These are phyloP conservation scores for Schizaphis graminum DNA, from an alignment of 2,888 invertebrate genomes.

Conservation along the genomic window DNA sequence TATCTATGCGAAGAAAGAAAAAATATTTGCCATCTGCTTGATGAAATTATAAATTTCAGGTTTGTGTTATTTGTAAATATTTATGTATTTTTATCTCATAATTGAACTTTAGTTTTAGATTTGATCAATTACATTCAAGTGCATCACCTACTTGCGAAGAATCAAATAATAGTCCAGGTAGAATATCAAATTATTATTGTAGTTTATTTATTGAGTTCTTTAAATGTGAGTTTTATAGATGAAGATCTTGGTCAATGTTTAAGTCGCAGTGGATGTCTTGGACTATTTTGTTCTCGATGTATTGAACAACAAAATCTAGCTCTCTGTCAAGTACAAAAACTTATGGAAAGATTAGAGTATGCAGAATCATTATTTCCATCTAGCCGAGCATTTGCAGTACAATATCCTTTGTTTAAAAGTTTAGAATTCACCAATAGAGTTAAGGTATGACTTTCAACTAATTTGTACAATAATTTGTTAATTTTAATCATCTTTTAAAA, in stretches of 20 bases:
- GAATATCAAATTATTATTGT: background rate
- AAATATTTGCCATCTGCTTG: constrained; percentile 79
- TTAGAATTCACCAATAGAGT: constrained; percentile 78
- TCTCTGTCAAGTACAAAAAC: constrained; percentile 79
- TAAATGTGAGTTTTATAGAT: constrained; percentile 44
- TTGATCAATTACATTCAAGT: constrained; percentile 37
- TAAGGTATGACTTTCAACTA: constrained; percentile 72
- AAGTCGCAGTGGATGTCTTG: constrained; percentile 78
- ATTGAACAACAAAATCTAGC: constrained; percentile 81
- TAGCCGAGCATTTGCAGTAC: constrained; percentile 81
- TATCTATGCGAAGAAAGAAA: constrained; percentile 82
- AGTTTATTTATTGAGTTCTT: background rate
- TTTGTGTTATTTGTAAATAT: constrained; percentile 69
- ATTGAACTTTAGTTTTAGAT: constrained; percentile 50
- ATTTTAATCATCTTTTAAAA: background rate
- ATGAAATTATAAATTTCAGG: constrained; percentile 83
- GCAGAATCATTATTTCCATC: constrained; percentile 89
- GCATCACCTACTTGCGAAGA: constrained; percentile 15
- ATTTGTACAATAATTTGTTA: background rate
- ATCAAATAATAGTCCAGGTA: constrained; percentile 41
- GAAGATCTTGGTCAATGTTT: constrained; percentile 56
- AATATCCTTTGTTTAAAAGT: constrained; percentile 80
- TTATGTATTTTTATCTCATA: background rate
- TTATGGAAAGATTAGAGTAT: constrained; percentile 81
- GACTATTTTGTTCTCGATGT: constrained; percentile 81